Evolutionary conservation across 2,113 vertebrate genomes (phyloP), one percentile per base, ranked within the genome.

Genomic region (Nothobranchius kuhntae): DNA sequence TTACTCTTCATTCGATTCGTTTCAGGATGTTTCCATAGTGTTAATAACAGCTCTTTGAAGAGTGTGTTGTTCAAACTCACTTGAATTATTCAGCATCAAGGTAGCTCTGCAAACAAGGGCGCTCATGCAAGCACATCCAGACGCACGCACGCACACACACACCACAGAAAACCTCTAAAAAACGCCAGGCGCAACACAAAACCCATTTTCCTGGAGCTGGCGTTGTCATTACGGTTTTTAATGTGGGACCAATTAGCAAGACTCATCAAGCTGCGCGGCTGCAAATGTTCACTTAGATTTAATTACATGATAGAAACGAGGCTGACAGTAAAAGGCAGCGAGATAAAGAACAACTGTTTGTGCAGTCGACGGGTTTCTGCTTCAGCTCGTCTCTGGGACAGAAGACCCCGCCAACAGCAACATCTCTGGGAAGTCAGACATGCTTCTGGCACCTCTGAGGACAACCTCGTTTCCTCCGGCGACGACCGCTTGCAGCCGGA

Each of bases 191-290:
- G 63, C 6, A 55, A 66, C 44, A 71, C 56, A 58, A 63, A 80
- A 74, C 60, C 67, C 76, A 78, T 73, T 72, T 84, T 75, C 73
- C 62, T 63, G 58, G 17, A 11, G 73, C 36, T 15, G 12, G 65
- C 42, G 13, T 13, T 56, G 35, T 86, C 80, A 90, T 90, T 83
- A 86, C 50, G 53, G 52, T 61, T 80, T 80, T 73, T 80, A 82
- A 87, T 82, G 71, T 61, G 68, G 76, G 69, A 77, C 67, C 84
- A 87, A 91, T 87, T 85, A 89, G 65, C 10, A 51, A 55, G 51
- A 68, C 21, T 61, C 77, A 78, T 81, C 84, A 66, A 64, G 68
- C 74, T 53, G 56, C 21, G 65, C 70, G 24, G 65, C 67, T 75
- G 46, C 26, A 13, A 56, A 65, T 71, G 48, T 73, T 79, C 78